phyloP scores from a whole-genome alignment of 2,797 vertebrate species.

The Sebastes baramenuke region DNA sequence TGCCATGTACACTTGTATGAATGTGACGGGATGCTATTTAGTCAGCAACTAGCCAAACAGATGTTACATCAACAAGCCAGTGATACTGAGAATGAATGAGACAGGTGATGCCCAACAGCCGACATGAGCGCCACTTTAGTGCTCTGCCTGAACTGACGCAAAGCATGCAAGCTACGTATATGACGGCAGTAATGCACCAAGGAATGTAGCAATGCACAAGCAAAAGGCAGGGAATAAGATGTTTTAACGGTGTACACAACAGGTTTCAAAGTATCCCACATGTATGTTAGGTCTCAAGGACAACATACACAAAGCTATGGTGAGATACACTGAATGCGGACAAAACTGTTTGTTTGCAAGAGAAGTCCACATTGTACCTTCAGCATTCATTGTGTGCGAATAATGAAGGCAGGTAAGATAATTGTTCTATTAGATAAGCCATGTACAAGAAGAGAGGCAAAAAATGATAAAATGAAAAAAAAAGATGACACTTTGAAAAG shows the following conservation, averaged over 20 bases:
- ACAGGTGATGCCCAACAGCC: background rate
- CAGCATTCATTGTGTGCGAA: slow-evolving; percentile 2
- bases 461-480: slow-evolving; percentile 23
- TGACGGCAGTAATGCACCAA: background rate
- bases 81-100: background rate
- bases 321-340: background rate
- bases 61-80: background rate
- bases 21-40: background rate
- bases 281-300: background rate
- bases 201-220: background rate
- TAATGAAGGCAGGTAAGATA: background rate
- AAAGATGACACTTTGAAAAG: slow-evolving; percentile 42
- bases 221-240: background rate
- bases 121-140: background rate
- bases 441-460: background rate
- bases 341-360: background rate
- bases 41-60: background rate
- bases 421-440: slow-evolving; percentile 13
- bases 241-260: background rate
- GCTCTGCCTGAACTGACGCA: background rate
- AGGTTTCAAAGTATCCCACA: background rate
- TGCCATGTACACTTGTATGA: background rate
- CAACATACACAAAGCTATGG: background rate
- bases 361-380: background rate
- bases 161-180: background rate